A percentile compares a stretch with the other conserved stretches of the same genome.
These are phyloP conservation scores for Pyrrhia umbra DNA, from an alignment of 2,888 invertebrate genomes.

Conservation along the genomic window DNA sequence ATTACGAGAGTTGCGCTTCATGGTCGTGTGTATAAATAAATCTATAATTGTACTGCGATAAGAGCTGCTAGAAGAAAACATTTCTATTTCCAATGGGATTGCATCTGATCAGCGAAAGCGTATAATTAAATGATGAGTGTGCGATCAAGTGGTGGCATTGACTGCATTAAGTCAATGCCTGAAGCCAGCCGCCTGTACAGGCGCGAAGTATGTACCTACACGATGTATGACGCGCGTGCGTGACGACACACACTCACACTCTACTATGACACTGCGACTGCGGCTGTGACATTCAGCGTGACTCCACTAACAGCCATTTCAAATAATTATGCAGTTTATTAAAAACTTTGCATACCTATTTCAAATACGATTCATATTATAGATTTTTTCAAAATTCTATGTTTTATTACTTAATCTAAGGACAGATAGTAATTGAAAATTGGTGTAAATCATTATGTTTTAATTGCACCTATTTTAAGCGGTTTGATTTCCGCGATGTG, in stretches of 20 bases:
- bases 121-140: slow-evolving; percentile 42
- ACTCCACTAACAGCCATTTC: slow-evolving; percentile 24
- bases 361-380: too few relatives aligned
- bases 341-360: too few relatives aligned
- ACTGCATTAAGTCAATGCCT: slow-evolving; percentile 65
- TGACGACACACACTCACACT: slow-evolving; percentile 63
- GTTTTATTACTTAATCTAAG: too few relatives aligned
- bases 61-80: neutral
- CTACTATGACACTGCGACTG: slow-evolving; percentile 52
- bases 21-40: neutral
- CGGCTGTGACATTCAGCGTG: slow-evolving; percentile 37
- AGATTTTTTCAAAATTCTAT: too few relatives aligned
- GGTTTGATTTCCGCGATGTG: too few relatives aligned
- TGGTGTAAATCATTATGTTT: too few relatives aligned
- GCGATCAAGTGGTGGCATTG: slow-evolving; percentile 59
- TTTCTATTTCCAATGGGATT: slow-evolving; percentile 10
- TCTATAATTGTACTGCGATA: slow-evolving; percentile 4
- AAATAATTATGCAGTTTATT: too few relatives aligned
- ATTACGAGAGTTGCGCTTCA: slow-evolving; percentile 11
- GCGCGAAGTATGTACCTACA: slow-evolving; percentile 49
- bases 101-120: slow-evolving; percentile 42
- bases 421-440: too few relatives aligned
- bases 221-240: slow-evolving; percentile 56
- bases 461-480: too few relatives aligned
- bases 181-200: slow-evolving; percentile 53